phyloP scores from a whole-genome alignment of 2,888 invertebrate species.

The Stenoptilia bipunctidactyla region DNA sequence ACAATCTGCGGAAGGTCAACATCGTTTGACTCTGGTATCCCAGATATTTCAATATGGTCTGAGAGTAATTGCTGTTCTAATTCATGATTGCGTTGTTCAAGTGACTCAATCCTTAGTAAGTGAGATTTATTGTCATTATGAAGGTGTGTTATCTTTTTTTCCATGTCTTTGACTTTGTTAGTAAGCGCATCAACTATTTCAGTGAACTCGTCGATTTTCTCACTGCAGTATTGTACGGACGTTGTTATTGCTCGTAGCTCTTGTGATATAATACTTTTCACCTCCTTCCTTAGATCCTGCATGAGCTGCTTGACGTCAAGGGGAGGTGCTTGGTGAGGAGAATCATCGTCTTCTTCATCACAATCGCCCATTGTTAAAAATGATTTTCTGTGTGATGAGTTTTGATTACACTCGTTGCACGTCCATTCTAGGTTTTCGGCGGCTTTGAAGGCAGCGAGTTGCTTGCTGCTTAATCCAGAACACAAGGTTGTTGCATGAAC shows the following conservation, averaged over 20 bases:
- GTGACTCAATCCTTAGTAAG: conserved; percentile 1
- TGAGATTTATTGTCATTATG: not conserved
- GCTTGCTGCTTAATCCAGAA: conserved; percentile 3
- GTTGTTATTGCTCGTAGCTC: not conserved
- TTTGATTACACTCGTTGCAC: conserved; percentile 1
- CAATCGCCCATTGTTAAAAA: not conserved
- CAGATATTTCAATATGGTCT: not conserved
- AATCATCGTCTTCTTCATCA: not conserved
- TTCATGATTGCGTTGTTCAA: conserved; percentile 2
- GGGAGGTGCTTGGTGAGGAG: not conserved
- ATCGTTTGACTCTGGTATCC: not conserved
- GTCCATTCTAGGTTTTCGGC: conserved; percentile 4
- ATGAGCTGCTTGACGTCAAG: not conserved
- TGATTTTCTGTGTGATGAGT: conserved; percentile 1
- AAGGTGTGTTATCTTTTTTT: conserved; percentile 1
- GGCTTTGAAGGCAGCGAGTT: conserved; percentile 2
- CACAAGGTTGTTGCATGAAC: conserved; percentile 3
- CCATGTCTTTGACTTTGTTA: conserved; percentile 2
- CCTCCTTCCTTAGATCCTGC: conserved; percentile 2
- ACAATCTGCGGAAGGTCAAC: not conserved
- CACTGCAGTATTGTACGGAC: conserved; percentile 3
- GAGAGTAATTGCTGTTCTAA: conserved; percentile 1
- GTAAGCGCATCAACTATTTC: not conserved
- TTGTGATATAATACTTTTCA: conserved; percentile 1
- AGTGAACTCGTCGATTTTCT: conserved; percentile 2